phyloP scores from a whole-genome alignment of 2,113 vertebrate species.

The Cettia cetti region DNA sequence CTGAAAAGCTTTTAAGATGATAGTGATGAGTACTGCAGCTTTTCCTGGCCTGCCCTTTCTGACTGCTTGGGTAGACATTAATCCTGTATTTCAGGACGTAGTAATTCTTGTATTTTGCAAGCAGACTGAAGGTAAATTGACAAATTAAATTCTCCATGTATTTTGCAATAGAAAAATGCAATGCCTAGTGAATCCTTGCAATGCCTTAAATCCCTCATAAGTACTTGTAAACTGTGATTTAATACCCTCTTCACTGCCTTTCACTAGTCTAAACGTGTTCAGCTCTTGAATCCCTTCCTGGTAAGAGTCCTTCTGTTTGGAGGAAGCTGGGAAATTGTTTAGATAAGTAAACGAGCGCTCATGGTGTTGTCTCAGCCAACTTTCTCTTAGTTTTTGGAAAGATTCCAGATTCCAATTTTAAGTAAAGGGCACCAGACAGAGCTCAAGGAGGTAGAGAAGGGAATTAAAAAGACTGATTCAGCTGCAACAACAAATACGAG shows the following conservation, averaged over 20 bases:
- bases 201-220: neutral
- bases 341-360: neutral
- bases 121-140: neutral
- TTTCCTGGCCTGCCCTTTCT: neutral
- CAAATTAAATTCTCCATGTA: neutral
- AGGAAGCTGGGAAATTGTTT: neutral
- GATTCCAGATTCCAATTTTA: neutral
- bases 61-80: neutral
- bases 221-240: neutral
- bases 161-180: neutral
- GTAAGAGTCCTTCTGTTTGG: neutral
- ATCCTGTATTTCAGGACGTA: neutral
- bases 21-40: neutral
- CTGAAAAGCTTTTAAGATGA: neutral
- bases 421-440: neutral
- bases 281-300: neutral
- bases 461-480: neutral
- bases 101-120: neutral
- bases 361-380: neutral
- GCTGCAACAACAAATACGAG: neutral
- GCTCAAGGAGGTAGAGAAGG: neutral
- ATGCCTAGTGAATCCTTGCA: neutral
- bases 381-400: conserved; percentile 13
- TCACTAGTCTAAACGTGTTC: neutral
- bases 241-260: neutral